phyloP scores from a whole-genome alignment of 2,888 invertebrate genomes.

The Polietes domitor region DNA sequence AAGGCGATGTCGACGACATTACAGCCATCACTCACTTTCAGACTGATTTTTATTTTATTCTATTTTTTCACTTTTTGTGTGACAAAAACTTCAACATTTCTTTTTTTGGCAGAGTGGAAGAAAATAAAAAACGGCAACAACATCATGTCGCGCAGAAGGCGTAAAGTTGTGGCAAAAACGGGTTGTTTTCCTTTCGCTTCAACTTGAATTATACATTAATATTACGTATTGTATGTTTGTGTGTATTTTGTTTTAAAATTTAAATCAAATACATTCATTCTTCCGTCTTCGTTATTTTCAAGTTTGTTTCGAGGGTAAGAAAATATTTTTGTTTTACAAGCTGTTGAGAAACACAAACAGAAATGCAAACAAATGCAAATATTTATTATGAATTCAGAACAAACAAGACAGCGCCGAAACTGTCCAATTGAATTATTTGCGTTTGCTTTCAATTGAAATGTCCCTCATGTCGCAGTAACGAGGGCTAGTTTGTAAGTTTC shows the following conservation, averaged over 20 bases:
- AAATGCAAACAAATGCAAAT: not conserved
- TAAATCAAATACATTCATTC: not conserved
- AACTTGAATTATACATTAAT: not conserved
- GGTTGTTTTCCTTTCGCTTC: not conserved
- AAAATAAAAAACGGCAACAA: not conserved
- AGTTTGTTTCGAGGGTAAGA: not conserved
- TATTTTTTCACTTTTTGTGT: not conserved
- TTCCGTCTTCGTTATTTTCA: not conserved
- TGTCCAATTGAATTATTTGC: slow-evolving; percentile 12
- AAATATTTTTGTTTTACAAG: not conserved
- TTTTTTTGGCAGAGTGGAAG: not conserved
- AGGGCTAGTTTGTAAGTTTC: not conserved
- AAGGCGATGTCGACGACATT: slow-evolving; percentile 50
- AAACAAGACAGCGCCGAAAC: not conserved
- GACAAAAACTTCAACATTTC: not conserved
- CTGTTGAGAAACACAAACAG: not conserved
- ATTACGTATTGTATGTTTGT: too few relatives aligned
- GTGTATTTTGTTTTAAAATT: not conserved
- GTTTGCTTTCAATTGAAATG: slow-evolving; percentile 2
- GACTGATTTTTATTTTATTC: slow-evolving; percentile 33
- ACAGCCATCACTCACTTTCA: slow-evolving; percentile 58
- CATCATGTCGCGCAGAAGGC: not conserved
- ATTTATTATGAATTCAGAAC: not conserved
- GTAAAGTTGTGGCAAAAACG: not conserved
- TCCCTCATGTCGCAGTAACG: not conserved